Evolutionary conservation across 2,113 vertebrate genomes (phyloP).

Genomic region (Octodon degus): DNA sequence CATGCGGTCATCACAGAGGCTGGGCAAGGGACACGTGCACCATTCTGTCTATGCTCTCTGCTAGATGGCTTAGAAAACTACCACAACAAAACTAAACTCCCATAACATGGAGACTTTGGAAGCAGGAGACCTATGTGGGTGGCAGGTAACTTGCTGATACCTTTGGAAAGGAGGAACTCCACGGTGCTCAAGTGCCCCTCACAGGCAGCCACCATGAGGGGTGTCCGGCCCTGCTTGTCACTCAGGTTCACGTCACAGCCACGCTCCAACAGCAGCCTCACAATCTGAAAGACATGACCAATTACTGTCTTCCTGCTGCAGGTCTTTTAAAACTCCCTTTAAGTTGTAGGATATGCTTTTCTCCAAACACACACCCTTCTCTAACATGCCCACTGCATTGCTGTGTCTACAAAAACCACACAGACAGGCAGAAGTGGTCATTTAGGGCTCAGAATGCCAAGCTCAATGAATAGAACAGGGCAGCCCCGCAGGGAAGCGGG

Average conservation of each 20-base stretch:
- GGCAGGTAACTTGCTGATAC: constrained; percentile 80
- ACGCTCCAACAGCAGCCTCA: constrained; percentile 91
- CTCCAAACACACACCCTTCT: neutral
- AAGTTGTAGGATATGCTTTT: neutral
- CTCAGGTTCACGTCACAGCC: constrained; percentile 95
- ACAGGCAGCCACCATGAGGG: constrained; percentile 97
- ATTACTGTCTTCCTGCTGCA: neutral
- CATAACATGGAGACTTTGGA: neutral
- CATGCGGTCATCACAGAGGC: fast-evolving
- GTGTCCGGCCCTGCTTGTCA: constrained; percentile 97
- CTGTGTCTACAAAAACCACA: neutral
- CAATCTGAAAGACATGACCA: constrained; percentile 87
- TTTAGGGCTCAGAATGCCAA: neutral
- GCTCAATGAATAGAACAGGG: neutral
- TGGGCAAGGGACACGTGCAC: fast-evolving
- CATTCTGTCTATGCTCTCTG: fast-evolving
- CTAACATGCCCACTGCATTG: neutral
- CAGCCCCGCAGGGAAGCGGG: fast-evolving
- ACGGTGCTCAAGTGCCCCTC: constrained; percentile 97
- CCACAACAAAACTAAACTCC: neutral
- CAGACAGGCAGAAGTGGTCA: neutral
- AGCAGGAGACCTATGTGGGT: neutral
- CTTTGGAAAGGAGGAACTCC: constrained; percentile 95
- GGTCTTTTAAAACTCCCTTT: neutral
- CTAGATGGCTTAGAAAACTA: neutral